phyloP scores from a whole-genome alignment of 2,113 vertebrate species.

The Gambusia holbrooki region DNA sequence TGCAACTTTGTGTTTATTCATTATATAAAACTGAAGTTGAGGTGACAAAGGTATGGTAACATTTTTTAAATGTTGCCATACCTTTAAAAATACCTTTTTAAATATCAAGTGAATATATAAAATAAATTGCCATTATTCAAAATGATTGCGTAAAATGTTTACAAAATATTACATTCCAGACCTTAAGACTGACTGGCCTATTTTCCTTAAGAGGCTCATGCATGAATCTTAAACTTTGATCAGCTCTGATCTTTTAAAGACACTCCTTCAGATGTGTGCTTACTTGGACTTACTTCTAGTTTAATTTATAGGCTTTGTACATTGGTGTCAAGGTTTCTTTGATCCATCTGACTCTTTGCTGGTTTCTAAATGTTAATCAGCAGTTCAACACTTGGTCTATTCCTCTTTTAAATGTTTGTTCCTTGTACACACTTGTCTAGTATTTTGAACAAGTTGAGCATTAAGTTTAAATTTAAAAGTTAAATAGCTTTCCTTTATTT shows the following conservation, averaged over 20 bases:
- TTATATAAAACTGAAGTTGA: too few relatives aligned
- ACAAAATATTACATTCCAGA: constrained; percentile 20
- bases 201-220: constrained; percentile 36
- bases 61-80: too few relatives aligned
- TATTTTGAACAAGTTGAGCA: constrained; percentile 5
- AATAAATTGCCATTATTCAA: not conserved
- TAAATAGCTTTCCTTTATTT: constrained; percentile 1
- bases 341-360: constrained; percentile 53
- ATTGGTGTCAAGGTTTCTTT: constrained; percentile 54
- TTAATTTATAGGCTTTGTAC: constrained; percentile 50
- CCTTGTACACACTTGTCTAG: constrained; percentile 7
- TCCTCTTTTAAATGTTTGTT: constrained; percentile 19
- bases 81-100: too few relatives aligned
- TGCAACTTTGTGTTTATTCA: not conserved
- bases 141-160: constrained; percentile 20
- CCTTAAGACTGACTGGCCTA: constrained; percentile 37
- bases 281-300: constrained; percentile 53
- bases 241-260: constrained; percentile 62
- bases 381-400: constrained; percentile 25
- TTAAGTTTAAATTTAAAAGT: constrained; percentile 23
- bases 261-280: constrained; percentile 39
- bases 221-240: constrained; percentile 59
- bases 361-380: constrained; percentile 61
- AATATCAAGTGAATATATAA: too few relatives aligned
- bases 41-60: too few relatives aligned